A percentile compares a stretch with the other conserved stretches of the same genome.
Evolutionary conservation across 2,113 vertebrate species (phyloP).

Genomic region (Sigmodon hispidus): DNA sequence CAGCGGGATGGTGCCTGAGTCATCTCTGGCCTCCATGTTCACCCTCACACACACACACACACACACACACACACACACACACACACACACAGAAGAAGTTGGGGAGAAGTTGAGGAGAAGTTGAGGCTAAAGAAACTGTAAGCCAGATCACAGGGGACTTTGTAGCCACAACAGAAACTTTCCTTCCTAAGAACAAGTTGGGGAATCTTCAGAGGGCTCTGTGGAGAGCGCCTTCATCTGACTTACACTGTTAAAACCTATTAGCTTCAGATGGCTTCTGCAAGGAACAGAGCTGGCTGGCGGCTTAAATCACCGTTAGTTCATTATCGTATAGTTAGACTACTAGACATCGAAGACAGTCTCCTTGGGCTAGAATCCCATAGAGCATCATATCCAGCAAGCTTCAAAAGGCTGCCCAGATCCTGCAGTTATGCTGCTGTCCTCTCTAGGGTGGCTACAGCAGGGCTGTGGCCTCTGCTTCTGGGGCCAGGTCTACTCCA

Average conservation of each 20-base stretch:
- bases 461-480: background rate
- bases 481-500: background rate
- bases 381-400: too few relatives aligned
- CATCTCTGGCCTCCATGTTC: background rate
- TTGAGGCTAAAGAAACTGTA: background rate
- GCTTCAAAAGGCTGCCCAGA: background rate
- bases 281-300: accelerated
- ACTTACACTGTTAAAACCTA: background rate
- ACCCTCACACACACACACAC: background rate
- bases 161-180: background rate
- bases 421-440: accelerated
- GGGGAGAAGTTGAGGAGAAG: background rate
- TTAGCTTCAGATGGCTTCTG: background rate
- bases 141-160: background rate
- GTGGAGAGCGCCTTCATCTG: background rate
- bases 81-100: too few relatives aligned
- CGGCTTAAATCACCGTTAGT: background rate
- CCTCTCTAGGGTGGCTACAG: accelerated
- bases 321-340: background rate
- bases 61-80: background rate
- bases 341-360: background rate
- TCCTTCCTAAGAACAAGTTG: background rate
- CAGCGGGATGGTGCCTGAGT: background rate
- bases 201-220: background rate
- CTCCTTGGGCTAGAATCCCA: background rate